Base-by-base conservation (phyloP, 2,888 invertebrate species). In the Parasteatoda lunata region DNA sequence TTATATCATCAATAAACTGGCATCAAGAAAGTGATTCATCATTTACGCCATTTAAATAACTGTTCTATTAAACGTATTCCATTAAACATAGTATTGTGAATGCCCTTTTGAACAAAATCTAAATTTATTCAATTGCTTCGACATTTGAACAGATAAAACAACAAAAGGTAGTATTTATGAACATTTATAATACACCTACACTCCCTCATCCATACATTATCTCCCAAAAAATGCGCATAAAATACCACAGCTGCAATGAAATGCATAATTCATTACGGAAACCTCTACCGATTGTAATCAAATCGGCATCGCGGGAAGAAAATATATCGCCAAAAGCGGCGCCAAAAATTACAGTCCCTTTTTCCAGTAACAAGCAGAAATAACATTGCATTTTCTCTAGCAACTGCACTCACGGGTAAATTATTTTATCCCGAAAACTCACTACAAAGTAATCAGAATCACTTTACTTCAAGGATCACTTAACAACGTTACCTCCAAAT, bases 361-460 rank as follows among this genome's bases (percentile, higher is more conserved):
- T 72, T 64, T 65, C 72, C 65, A 70, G 48, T 65, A 68, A 54
- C 65, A 71, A 73, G 68, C 51, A 51, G 59, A 48, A 54, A 11
- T 59, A 45, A 71, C 45, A 65, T 71, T 71, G 72, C 77, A 77
- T 77, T 76, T 76, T 75, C 84, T 52, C 73, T 45, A n/a, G 7
- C 9, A 45, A 51, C 30, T 51, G 85, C 80, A 81, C 80, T 86
- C 80, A 65, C 48, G 85, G 85, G 80, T 80, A 86, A 86, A 86
- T 86, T 86, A 80, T 86, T 86, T 86, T 86, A 86, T 54, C 85
- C 80, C 76, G 76, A 86, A 86, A 86, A 86, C 85, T 80, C 77
- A 79, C 85, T 80, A 86, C 85, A 86, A 86, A 86, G 85, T 86
- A 86, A 86, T 86, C 85, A 81, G 76, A 86, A 86, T 86, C 85